Percentiles rank a stretch among this genome's conserved stretches.
These are phyloP conservation scores for Eleginops maclovinus DNA, from an alignment of 2,113 vertebrate genomes.

Conservation along the genomic window DNA sequence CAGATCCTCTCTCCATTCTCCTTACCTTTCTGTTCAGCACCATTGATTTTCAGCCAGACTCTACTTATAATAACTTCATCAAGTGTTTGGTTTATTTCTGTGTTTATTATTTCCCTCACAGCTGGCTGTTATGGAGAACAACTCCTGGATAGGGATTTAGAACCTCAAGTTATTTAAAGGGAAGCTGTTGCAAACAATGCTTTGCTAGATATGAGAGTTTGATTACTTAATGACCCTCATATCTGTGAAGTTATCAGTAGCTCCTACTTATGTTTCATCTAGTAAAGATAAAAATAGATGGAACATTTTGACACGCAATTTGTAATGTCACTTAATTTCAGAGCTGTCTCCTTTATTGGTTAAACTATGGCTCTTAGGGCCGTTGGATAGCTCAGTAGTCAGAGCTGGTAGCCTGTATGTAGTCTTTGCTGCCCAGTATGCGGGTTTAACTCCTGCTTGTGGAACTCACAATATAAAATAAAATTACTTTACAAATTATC, in stretches of 20 bases:
- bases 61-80: not conserved
- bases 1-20: not conserved
- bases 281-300: not conserved
- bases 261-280: no score
- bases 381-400: no score
- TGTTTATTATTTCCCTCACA: not conserved
- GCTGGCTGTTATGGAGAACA: not conserved
- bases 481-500: no score
- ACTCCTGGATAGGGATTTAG: not conserved
- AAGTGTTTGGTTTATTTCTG: not conserved
- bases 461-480: no score
- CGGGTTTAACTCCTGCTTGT: no score
- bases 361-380: no score
- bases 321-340: no score
- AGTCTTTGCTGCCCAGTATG: no score
- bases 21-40: not conserved
- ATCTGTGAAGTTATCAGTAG: not conserved
- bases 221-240: not conserved
- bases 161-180: not conserved
- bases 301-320: not conserved
- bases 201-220: not conserved
- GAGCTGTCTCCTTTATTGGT: no score
- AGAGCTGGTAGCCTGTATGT: no score
- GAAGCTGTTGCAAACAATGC: not conserved
- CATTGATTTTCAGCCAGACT: not conserved